Evolutionary conservation across 2,113 vertebrate species (phyloP), one percentile per base, ranked within the genome.

Genomic region (Albula goreensis): DNA sequence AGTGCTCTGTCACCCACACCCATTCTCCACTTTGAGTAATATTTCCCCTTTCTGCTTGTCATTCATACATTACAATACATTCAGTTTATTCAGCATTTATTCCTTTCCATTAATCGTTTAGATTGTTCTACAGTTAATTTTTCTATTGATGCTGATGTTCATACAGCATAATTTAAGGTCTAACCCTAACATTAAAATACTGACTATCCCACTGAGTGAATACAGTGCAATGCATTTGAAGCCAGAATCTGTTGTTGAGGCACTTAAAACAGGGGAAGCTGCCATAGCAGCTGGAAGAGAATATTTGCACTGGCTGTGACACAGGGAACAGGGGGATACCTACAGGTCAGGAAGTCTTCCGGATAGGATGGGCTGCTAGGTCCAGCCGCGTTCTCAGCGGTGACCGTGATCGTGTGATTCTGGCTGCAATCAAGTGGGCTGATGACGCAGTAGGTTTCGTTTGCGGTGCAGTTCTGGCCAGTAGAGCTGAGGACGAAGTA

Each of bases 371-470:
- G 96, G 17, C 49, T 82, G 89, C 96, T 98, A 81, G 95, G 89
- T 50, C 98, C 98, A 2, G 96, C 98, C 0, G 91, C 87, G 13
- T 98, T 98, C 22, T 89, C 85, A 9, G 98, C 97, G 10, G 82
- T 88, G 56, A 98, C 95, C 1, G 89, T 91, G 80, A 98, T 56
- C 0, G 91, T 87, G 86, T 96, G 95, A 60, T 96, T 95, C 74
- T 96, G 94, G 31, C 97, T 89, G 17, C 97, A 99, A 4, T 86
- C 92, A n/a, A 97, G 92, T 0, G 95, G 92, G 0, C 86, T 70
- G 85, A 98, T 93, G 56, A 74, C 82, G 60, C 98, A 99, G 90
- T 90, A 93, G 49, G 63, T 90, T 3, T 86, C 89, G 2, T 1
- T 9, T 10, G 92, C 91, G 50, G 87, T 95, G 86, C 97, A 98